Percentiles rank a stretch among this genome's conserved stretches.
Evolutionary conservation across 30 jellyfish, hydroid and myxozoan species (phyloP).

Genomic region (Haliclystus octoradiatus): DNA sequence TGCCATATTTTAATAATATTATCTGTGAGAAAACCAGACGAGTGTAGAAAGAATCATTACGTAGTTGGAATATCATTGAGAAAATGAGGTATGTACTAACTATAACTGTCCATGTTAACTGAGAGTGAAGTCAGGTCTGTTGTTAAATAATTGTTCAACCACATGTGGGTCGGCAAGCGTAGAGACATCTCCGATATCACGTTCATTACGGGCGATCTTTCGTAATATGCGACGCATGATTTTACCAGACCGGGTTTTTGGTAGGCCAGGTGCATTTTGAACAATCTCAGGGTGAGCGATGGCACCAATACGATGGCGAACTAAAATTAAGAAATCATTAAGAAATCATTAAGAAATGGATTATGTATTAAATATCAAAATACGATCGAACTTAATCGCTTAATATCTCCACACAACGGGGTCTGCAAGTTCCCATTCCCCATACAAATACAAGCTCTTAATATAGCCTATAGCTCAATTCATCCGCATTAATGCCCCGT

Average conservation of each 20-base stretch:
- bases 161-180: slow-evolving; percentile 93
- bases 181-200: slow-evolving; percentile 83
- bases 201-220: slow-evolving; percentile 74
- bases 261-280: slow-evolving; percentile 96
- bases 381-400: no score
- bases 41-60: no score
- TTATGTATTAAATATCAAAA: no score
- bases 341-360: no score
- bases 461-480: no score
- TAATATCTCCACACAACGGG: no score
- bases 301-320: slow-evolving; percentile 93
- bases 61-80: not conserved
- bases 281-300: slow-evolving; percentile 88
- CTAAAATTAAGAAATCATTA: slow-evolving; percentile 15
- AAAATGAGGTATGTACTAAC: not conserved
- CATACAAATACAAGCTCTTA: no score
- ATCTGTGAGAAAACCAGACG: no score
- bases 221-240: slow-evolving; percentile 97
- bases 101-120: not conserved
- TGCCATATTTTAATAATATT: no score
- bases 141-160: slow-evolving; percentile 71
- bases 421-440: no score
- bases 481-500: no score
- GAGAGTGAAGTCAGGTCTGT: slow-evolving; percentile 42
- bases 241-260: slow-evolving; percentile 98